These are phyloP conservation scores for Erebia palarica DNA, from an alignment of 2,888 invertebrate species.

Conservation along the genomic window DNA sequence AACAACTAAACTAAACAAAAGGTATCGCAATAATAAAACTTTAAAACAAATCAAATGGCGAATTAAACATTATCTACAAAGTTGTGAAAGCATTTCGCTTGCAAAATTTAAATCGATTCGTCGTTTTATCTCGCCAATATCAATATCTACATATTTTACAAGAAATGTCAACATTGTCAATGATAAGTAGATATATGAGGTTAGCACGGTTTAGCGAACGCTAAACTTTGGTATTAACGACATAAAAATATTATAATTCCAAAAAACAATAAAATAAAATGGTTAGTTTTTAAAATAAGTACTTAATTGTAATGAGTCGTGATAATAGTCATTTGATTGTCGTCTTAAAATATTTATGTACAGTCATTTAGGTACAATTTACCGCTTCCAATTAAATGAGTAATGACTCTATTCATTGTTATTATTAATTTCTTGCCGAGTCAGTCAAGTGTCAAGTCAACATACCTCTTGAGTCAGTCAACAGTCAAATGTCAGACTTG, in stretches of 20 bases:
- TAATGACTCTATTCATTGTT: neutral
- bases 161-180: neutral
- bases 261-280: neutral
- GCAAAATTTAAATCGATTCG: neutral
- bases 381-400: neutral
- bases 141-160: neutral
- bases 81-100: no score
- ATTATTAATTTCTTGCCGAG: constrained; percentile 15
- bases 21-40: no score
- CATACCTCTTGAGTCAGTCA: constrained; percentile 52
- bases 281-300: constrained; percentile 10
- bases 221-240: neutral
- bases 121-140: neutral
- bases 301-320: constrained; percentile 1
- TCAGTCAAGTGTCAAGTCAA: constrained; percentile 34
- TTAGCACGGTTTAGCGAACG: neutral
- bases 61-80: no score
- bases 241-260: neutral
- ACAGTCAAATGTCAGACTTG: constrained; percentile 71
- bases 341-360: neutral
- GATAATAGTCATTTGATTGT: constrained; percentile 12
- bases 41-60: no score
- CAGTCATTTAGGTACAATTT: neutral
- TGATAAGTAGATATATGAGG: no score
- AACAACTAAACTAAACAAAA: no score